These are phyloP conservation scores for Gallinago nigripennis DNA, from an alignment of 2,797 vertebrate species.

Conservation along the genomic window DNA sequence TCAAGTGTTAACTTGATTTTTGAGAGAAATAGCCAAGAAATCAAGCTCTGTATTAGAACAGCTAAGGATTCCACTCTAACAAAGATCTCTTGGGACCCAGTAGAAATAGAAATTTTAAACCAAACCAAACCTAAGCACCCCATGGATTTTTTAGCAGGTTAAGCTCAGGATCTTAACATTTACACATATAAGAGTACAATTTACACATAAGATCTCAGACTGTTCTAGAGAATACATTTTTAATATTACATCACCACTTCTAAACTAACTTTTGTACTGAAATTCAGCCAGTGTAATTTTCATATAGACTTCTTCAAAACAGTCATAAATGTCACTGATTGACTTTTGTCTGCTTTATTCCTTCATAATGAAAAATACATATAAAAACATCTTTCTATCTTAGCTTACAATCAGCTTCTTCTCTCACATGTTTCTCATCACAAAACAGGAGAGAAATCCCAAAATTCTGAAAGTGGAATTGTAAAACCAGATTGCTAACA, in stretches of 20 bases:
- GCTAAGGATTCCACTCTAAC: background rate
- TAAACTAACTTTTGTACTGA: background rate
- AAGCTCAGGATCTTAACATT: background rate
- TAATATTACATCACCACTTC: background rate
- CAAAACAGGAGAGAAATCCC: background rate
- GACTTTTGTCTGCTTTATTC: background rate
- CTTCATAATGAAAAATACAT: background rate
- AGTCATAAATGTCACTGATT: background rate
- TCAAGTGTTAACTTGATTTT: background rate
- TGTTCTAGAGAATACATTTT: background rate
- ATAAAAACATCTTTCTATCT: background rate
- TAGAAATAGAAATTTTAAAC: background rate
- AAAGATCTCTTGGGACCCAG: background rate
- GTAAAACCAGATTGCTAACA: background rate
- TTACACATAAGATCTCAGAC: background rate
- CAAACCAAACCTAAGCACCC: background rate
- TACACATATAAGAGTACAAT: background rate
- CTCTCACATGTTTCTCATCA: background rate
- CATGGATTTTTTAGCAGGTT: background rate
- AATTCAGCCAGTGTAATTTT: background rate
- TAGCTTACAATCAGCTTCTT: background rate
- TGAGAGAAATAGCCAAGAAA: background rate
- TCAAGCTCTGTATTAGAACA: background rate
- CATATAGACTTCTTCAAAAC: background rate
- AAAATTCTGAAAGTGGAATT: background rate